Evolutionary conservation across 2,888 invertebrate species (phyloP).

Genomic region (Chrysina gloriosa): DNA sequence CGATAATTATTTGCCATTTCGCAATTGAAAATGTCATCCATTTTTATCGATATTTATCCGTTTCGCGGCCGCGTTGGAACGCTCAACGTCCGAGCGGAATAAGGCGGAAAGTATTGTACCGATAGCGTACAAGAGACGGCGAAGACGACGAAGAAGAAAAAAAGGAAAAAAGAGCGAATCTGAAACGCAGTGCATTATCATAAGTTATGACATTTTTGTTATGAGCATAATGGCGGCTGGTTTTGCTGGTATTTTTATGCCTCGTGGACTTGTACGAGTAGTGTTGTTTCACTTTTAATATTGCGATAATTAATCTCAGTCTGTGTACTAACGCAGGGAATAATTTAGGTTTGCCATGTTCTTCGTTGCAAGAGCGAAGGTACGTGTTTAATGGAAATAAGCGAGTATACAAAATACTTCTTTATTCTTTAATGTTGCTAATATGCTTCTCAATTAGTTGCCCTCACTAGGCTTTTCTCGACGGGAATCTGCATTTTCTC

Average conservation of each 20-base stretch:
- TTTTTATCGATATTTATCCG: conserved; percentile 19
- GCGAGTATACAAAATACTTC: too few species aligned
- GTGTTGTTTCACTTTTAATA: too few species aligned
- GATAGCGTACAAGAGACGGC: neutral
- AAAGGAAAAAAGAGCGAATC: neutral
- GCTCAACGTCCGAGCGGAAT: too few species aligned
- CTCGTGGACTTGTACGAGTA: neutral
- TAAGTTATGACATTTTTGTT: conserved; percentile 7
- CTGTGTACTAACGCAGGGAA: too few species aligned
- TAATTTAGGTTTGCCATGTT: too few species aligned
- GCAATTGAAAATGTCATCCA: conserved; percentile 30
- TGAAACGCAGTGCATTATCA: conserved; percentile 2
- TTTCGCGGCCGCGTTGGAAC: too few species aligned
- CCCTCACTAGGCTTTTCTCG: too few species aligned
- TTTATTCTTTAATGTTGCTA: too few species aligned
- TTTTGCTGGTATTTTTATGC: neutral
- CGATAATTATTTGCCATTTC: conserved; percentile 17
- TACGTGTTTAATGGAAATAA: neutral
- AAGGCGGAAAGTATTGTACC: neutral
- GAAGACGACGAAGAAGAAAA: neutral
- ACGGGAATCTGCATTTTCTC: too few species aligned
- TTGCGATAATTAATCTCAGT: neutral
- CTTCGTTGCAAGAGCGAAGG: too few species aligned
- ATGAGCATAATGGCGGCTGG: neutral
- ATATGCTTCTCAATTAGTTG: too few species aligned